Base-by-base conservation (phyloP, 2,113 vertebrate species). In the Rostratula benghalensis region DNA sequence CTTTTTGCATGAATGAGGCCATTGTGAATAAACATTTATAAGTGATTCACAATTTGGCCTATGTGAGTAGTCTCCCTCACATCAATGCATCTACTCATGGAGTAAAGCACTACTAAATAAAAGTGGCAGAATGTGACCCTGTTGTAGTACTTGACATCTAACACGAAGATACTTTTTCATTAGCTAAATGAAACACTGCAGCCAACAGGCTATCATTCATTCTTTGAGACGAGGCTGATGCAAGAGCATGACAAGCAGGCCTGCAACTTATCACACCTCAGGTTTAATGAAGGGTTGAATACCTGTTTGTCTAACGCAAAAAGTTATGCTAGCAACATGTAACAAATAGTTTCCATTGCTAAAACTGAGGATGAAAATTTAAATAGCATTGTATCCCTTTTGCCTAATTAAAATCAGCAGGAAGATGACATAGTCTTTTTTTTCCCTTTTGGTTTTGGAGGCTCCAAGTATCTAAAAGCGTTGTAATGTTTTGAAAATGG, bases 181-280 rank as follows among this genome's bases (percentile, higher is more conserved):
- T 91, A 94, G 70, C 35, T 43, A 89, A 83, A 87, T 84, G 90
- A 97, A 97, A 95, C 0, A 0, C 90, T 92, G 60, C 41, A 67
- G 31, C 75, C 80, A 53, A 87, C 93, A 86, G 96, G 83, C 83
- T 37, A 94, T 96, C 77, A 65, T 81, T 96, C 94, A 96, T 84
- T 63, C 87, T 94, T 83, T n/a, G 50, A 92, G 80, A 92, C 22
- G 3, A 87, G 87, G 85, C 93, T 94, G 91, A 93, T 93, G 89
- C 93, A 94, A 97, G 87, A 95, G 85, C 88, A 92, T 45, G 92
- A 96, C 96, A 97, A 89, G 93, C 79, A 78, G 96, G 93, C 73
- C 96, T 97, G 97, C 95, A 96, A 94, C 91, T 91, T 94, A 90
- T 97, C 95, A 97, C 91, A 95, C 92, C 88, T 94, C 93, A 86